Conservation (phyloP, 2,113 vertebrate species). For the Dasypus novemcinctus region DNA sequence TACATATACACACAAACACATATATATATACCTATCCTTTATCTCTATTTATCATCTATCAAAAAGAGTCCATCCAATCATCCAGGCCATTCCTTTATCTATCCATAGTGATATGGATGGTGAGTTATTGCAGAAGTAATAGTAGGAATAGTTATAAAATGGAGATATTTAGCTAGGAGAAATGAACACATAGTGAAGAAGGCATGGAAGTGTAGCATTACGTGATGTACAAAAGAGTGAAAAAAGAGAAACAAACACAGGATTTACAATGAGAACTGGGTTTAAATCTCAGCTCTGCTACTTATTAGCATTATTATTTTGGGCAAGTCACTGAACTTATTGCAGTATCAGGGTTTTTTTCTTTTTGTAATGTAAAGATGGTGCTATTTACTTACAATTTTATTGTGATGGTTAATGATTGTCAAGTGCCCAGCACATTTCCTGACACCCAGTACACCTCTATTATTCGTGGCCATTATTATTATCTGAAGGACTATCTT, state of each 20-base stretch:
- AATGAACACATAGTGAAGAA: not conserved
- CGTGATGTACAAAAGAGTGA: not conserved
- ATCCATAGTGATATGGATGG: not conserved
- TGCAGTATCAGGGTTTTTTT: not conserved
- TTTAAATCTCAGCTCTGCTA: not conserved
- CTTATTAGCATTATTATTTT: not conserved
- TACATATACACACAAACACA: too few species aligned
- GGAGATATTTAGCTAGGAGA: not conserved
- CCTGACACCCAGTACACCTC: not conserved
- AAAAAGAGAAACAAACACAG: not conserved
- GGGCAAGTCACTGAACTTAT: not conserved
- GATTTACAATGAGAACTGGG: not conserved
- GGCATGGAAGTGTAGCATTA: not conserved
- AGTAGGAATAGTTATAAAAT: not conserved
- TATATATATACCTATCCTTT: not conserved
- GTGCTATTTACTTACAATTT: not conserved
- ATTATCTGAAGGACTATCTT: not conserved
- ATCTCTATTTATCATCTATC: not conserved
- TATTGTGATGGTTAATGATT: not conserved
- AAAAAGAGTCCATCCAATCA: too few species aligned
- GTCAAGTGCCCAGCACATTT: not conserved
- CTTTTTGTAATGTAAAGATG: not conserved
- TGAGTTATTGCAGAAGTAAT: not conserved
- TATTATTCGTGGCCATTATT: not conserved
- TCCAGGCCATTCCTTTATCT: too few species aligned